Evolutionary conservation across 2,113 vertebrate species (phyloP).

Genomic region (Haemorhous mexicanus): DNA sequence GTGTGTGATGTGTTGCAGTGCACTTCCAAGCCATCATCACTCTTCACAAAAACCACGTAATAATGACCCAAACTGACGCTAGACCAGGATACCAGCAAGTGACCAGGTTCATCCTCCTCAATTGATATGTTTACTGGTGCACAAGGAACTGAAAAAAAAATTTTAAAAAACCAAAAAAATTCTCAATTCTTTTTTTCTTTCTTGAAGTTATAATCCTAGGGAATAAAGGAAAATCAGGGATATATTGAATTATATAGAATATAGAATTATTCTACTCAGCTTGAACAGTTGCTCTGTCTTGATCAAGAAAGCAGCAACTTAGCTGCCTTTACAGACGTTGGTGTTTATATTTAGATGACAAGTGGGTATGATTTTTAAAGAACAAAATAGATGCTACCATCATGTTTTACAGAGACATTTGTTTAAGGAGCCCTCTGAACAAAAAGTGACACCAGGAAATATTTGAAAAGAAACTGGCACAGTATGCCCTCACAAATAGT

Average conservation of each 20-base stretch:
- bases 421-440: not conserved
- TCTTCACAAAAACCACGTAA: slow-evolving; percentile 87
- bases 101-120: slow-evolving; percentile 74
- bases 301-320: not conserved
- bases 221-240: not conserved
- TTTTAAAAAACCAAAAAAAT: not conserved
- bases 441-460: not conserved
- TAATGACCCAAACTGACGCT: slow-evolving; percentile 72
- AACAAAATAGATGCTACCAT: not conserved
- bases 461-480: not conserved
- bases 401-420: not conserved
- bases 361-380: not conserved
- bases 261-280: not conserved
- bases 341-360: not conserved
- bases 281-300: not conserved
- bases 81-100: slow-evolving; percentile 82
- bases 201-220: not conserved
- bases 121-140: slow-evolving; percentile 77
- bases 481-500: not conserved
- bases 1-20: slow-evolving; percentile 85
- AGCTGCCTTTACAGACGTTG: not conserved
- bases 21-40: slow-evolving; percentile 84
- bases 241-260: not conserved
- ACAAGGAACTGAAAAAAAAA: slow-evolving; percentile 81
- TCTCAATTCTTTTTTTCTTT: not conserved